Evolutionary conservation across 2,797 vertebrate genomes (phyloP), one percentile per base, ranked within the genome.

Genomic region (Halcyon badia): DNA sequence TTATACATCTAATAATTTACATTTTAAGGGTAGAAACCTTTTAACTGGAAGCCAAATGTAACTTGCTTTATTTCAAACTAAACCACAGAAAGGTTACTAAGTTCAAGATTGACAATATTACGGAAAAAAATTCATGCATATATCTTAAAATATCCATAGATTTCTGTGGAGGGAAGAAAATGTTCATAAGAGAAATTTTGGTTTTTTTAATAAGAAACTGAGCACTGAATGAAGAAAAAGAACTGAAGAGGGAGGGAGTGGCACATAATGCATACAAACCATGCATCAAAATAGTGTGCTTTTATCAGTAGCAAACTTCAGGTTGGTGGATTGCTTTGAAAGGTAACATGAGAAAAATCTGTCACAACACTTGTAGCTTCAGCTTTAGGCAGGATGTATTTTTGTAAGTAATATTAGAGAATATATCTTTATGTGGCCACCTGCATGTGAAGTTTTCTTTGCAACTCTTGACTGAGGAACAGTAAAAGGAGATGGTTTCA

Each of bases 401-500:
- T 68, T 65, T 76, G 35, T 68, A 87, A 39, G 2, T 19, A 92
- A 61, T 1, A 0, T 49, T 54, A 85, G 16, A 49, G 9, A 64
- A n/a, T 30, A 5, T 21, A 25, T 58, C n/a, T 80, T 39, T 33
- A 0, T 11, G 15, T 7, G 48, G 25, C 31, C 0, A 13, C 24
- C 10, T 3, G 3, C 17, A 19, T 0, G 0, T 0, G 3, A 7
- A 4, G 2, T 35, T 85, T 66, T 26, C 26, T 46, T 49, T 57
- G 33, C 28, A 5, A 14, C 25, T 60, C 22, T 49, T 35, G 33
- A 1, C 9, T 66, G 64, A 87, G 49, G 22, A 73, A 26, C 2
- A 20, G 10, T 18, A 31, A 72, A 75, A 76, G 33, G 31, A 61
- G 12, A 17, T 64, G 9, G 44, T 13, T 46, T 6, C 5, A 51